A percentile compares a stretch with the other conserved stretches of the same genome.
Conservation (phyloP, 2,797 vertebrate species). For the Oryzias sinensis region DNA sequence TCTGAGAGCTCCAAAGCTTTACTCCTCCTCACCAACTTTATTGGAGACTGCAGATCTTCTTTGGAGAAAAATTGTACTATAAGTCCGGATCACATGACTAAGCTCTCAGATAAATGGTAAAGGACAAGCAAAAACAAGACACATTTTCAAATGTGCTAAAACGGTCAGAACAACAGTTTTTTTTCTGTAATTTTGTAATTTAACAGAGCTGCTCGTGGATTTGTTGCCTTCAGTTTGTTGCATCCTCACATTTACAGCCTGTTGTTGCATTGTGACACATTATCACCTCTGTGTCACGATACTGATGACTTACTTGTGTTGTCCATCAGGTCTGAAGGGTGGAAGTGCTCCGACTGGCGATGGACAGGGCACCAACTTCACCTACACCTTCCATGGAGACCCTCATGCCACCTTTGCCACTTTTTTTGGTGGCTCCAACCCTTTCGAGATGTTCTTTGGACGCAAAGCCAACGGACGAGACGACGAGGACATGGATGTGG, state of each 20-base stretch:
- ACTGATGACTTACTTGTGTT: slow-evolving; percentile 20
- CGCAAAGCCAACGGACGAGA: slow-evolving; percentile 90
- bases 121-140: no score
- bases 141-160: no score
- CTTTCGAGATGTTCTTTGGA: slow-evolving; percentile 98
- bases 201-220: no score
- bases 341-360: slow-evolving; percentile 85
- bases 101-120: no score
- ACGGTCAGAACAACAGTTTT: no score
- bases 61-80: no score
- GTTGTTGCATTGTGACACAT: background rate
- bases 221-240: background rate
- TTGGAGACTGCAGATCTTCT: no score
- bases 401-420: slow-evolving; percentile 98
- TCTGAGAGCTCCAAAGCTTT: no score
- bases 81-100: no score
- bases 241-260: background rate
- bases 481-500: slow-evolving; percentile 94
- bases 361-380: slow-evolving; percentile 90
- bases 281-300: background rate
- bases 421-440: slow-evolving; percentile 96
- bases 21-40: no score
- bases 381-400: slow-evolving; percentile 96
- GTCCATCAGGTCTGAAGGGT: slow-evolving; percentile 88
- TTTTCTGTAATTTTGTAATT: no score